Conservation (phyloP, 2,888 invertebrate species). For the Lasioglossum vierecki region DNA sequence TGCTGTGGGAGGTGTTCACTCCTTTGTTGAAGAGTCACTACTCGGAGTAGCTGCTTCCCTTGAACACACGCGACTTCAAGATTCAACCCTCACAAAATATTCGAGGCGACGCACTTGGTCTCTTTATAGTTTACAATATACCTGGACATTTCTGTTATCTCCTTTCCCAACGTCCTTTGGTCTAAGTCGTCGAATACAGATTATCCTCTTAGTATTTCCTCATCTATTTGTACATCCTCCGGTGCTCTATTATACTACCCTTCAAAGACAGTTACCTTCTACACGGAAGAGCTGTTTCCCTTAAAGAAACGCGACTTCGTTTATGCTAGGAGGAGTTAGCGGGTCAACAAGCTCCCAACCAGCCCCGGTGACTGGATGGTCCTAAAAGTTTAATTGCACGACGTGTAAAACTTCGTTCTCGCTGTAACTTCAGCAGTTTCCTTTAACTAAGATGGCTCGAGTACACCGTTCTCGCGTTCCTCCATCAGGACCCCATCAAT, state of each 20-base stretch:
- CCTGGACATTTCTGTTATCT: too few species aligned
- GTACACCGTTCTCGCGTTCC: neutral
- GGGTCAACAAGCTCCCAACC: constrained; percentile 1
- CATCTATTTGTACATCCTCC: neutral
- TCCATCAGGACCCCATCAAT: neutral
- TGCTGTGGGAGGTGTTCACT: neutral
- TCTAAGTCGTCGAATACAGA: neutral
- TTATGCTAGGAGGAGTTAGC: neutral
- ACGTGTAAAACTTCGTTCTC: neutral
- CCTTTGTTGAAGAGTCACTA: neutral
- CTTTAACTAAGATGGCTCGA: constrained; percentile 1
- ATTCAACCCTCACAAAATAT: too few species aligned
- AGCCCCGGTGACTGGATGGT: neutral
- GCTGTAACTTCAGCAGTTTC: neutral
- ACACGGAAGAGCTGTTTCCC: neutral
- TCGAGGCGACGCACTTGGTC: too few species aligned
- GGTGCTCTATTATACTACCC: neutral
- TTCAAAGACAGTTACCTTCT: neutral
- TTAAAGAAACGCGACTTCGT: neutral
- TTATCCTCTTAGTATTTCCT: neutral
- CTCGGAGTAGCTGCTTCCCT: neutral
- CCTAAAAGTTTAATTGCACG: constrained; percentile 30
- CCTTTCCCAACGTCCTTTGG: too few species aligned
- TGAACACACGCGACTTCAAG: neutral
- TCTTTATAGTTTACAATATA: too few species aligned